Conservation (phyloP, 2,113 vertebrate genomes). For the Rhinopomastus cyanomelas region DNA sequence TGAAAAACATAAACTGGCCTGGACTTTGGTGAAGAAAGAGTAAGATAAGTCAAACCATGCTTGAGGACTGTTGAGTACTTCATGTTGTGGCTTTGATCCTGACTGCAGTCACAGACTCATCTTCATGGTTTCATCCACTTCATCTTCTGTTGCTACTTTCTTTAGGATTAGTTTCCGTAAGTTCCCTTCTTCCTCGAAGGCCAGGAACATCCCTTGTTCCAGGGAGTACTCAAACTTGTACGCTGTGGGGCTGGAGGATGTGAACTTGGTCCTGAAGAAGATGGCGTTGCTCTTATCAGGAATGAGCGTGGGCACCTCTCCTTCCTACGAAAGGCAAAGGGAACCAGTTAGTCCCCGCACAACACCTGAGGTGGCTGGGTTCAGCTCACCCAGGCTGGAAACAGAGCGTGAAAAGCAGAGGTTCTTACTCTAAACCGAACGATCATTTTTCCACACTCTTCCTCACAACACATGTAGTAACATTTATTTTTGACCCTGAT, state of each 20-base stretch:
- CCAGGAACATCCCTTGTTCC: conserved; percentile 71
- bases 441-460: neutral
- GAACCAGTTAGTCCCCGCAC: neutral
- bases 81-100: neutral
- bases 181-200: conserved; percentile 55
- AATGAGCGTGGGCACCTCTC: conserved; percentile 66
- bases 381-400: neutral
- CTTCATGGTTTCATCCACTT: conserved; percentile 65
- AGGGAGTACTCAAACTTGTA: conserved; percentile 75
- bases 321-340: conserved; percentile 58
- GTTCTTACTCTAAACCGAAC: conserved; percentile 56
- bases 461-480: conserved; percentile 58
- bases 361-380: neutral
- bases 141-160: conserved; percentile 22
- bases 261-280: conserved; percentile 72
- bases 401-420: neutral
- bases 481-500: neutral
- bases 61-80: neutral
- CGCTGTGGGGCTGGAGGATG: neutral
- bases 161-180: conserved; percentile 68
- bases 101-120: conserved; percentile 14
- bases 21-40: neutral
- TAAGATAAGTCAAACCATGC: neutral
- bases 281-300: conserved; percentile 63
- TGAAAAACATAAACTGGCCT: neutral